Base-by-base conservation (phyloP, 1,140 invertebrate genomes). In the Orchestia grillus region DNA sequence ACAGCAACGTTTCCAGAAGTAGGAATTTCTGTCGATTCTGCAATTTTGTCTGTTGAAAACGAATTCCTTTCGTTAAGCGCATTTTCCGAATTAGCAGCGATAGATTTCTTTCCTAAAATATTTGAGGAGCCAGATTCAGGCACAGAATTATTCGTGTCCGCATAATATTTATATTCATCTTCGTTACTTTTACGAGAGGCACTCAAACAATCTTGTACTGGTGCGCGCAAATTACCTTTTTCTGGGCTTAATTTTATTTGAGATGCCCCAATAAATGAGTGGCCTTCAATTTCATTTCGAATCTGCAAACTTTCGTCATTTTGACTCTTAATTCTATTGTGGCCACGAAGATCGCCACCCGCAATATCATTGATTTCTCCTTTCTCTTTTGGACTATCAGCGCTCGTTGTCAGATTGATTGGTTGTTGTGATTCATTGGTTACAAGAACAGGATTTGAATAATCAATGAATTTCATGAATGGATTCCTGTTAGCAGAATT, bases 381-480 rank as follows among this genome's bases (percentile, higher is more conserved):
- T 45, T 47, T 94, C 92, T 47, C 92, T 45, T 94, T 94, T 40
- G 41, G 41, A 45, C 43, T 45, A 94, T 94, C 92, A 94, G 92
- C 40, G 92, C 92, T 94, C 92, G 92, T 94, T 94, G 92, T 94
- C 92, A 94, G 92, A 94, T 94, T 94, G 92, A 94, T 94, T 47
- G 92, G 92, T 94, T 94, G 92, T 94, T 94, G 92, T 94, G 92
- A 94, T 94, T 94, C 92, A 94, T 94, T 94, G 92, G 92, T 94
- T 94, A 94, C 92, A 94, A 94, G 92, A 94, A 94, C 92, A 94
- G 92, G 92, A 94, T 94, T 94, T 94, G 92, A 94, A 94, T 94
- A 94, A 94, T 94, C 92, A 94, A 94, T 94, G 92, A 94, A 94
- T 94, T 94, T 94, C 92, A 94, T 94, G 92, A 94, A 94, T 94